A percentile compares a stretch with the other conserved stretches of the same genome.
phyloP scores from a whole-genome alignment of 2,113 vertebrate genomes.

The Pagrus major region DNA sequence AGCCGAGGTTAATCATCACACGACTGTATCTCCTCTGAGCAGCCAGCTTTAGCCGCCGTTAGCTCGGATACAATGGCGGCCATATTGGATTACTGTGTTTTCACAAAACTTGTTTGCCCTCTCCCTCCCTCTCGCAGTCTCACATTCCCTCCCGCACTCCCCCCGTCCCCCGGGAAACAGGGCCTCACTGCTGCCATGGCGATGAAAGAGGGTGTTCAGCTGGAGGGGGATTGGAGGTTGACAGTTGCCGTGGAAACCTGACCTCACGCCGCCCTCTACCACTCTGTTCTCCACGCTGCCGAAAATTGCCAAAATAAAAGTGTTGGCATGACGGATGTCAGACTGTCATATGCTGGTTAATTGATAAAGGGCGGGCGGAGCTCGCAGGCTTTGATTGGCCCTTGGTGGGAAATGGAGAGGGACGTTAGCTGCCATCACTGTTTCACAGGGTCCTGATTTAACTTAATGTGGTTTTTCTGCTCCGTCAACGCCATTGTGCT shows the following conservation, averaged over 20 bases:
- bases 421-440: constrained; percentile 25
- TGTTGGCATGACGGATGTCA: constrained; percentile 69
- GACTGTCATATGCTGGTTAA: constrained; percentile 69
- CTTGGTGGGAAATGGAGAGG: constrained; percentile 43
- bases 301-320: constrained; percentile 56
- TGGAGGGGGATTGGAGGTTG: constrained; percentile 73
- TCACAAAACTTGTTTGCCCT: constrained; percentile 81
- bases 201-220: constrained; percentile 81
- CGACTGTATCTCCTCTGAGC: constrained; percentile 37
- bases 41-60: constrained; percentile 30
- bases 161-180: constrained; percentile 74
- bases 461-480: constrained; percentile 42
- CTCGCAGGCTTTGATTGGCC: constrained; percentile 49
- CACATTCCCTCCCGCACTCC: constrained; percentile 77
- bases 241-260: constrained; percentile 78
- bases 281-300: constrained; percentile 32
- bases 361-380: constrained; percentile 59
- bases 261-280: constrained; percentile 76
- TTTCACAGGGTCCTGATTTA: background rate
- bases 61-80: constrained; percentile 73
- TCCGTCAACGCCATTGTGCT: constrained; percentile 36
- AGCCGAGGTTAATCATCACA: constrained; percentile 69
- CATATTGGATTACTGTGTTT: constrained; percentile 82
- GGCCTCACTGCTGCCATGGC: constrained; percentile 79
- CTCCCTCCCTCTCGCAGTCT: constrained; percentile 68